Conservation (phyloP, 2,888 invertebrate species). For the Cactoblastis cactorum region DNA sequence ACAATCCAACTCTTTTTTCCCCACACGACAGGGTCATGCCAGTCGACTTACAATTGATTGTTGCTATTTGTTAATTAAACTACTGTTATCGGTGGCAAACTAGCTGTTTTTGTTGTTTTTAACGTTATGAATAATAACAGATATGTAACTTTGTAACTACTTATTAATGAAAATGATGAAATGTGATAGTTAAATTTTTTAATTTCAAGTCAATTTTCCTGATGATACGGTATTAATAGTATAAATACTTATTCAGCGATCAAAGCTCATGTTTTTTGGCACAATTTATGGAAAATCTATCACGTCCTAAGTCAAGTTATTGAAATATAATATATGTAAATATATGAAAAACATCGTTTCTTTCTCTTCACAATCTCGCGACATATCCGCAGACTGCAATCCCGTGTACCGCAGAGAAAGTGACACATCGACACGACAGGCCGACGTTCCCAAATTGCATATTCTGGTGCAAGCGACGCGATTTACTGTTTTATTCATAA, state of each 20-base stretch:
- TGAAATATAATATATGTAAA: too few relatives aligned
- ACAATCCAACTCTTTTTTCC: not conserved
- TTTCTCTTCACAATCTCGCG: not conserved
- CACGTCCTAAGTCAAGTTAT: too few relatives aligned
- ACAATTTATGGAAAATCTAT: too few relatives aligned
- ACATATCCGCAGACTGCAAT: not conserved
- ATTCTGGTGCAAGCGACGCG: slow-evolving; percentile 26
- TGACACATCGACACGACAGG: slow-evolving; percentile 2
- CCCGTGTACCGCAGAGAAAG: not conserved
- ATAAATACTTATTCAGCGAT: too few relatives aligned
- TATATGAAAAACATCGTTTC: not conserved
- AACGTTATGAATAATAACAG: not conserved
- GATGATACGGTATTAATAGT: too few relatives aligned
- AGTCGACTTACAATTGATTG: slow-evolving; percentile 1
- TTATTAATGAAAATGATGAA: too few relatives aligned
- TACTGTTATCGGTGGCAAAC: not conserved
- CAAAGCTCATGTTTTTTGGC: too few relatives aligned
- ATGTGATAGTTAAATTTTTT: too few relatives aligned
- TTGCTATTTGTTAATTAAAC: not conserved
- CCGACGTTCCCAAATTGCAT: slow-evolving; percentile 17
- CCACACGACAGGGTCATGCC: slow-evolving; percentile 1
- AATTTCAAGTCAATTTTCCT: too few relatives aligned
- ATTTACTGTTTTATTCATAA: slow-evolving; percentile 20
- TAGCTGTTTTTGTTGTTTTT: not conserved
- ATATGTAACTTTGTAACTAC: too few relatives aligned